Base-by-base conservation (phyloP, 2,888 invertebrate species). In the Drosophila rellima region DNA sequence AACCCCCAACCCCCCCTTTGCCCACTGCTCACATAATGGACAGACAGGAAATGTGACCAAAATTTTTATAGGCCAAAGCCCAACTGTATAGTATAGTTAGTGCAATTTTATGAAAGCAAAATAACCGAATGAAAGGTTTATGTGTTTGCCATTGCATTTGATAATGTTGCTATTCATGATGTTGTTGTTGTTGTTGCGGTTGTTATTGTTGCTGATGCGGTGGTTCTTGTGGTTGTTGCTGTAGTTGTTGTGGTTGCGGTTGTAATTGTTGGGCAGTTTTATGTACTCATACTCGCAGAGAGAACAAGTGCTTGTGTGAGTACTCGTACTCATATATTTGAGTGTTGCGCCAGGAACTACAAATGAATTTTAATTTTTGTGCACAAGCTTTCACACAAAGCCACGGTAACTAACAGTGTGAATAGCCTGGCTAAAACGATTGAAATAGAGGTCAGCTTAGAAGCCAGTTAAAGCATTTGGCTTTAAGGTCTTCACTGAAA, bases 301-400 rank as follows among this genome's bases (percentile, higher is more conserved):
- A 31, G 7, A 1, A 31, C 29, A 31, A 31, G 50, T 50, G 40
- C 54, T 29, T 50, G 45, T 57, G 20, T 39, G 44, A 15, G 45
- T 39, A 33, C 54, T 50, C 50, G 37, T 17, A 31, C 79, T 65
- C 59, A 52, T 45, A 67, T 51, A 66, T 72, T 72, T 54, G 77
- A 75, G 82, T 86, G 77, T 66, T 70, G 61, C 65, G 73, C 62
- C 15, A n/a, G 35, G 4, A 70, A 60, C 67, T 80, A 73, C 68
- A 86, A 84, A 84, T 86, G 84, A 84, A 84, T 88, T 86, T 70
- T 80, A 88, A 88, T 78, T 88, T 88, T 74, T 85, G n/a, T 69
- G 64, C 63, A 39, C 62, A 83, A 86, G 82, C 83, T 88, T 88
- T 80, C 55, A 39, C 54, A 63, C 55, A 63, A 68, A 75, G 33